These are phyloP conservation scores for Psittacula echo DNA, from an alignment of 2,797 vertebrate genomes.

Conservation along the genomic window DNA sequence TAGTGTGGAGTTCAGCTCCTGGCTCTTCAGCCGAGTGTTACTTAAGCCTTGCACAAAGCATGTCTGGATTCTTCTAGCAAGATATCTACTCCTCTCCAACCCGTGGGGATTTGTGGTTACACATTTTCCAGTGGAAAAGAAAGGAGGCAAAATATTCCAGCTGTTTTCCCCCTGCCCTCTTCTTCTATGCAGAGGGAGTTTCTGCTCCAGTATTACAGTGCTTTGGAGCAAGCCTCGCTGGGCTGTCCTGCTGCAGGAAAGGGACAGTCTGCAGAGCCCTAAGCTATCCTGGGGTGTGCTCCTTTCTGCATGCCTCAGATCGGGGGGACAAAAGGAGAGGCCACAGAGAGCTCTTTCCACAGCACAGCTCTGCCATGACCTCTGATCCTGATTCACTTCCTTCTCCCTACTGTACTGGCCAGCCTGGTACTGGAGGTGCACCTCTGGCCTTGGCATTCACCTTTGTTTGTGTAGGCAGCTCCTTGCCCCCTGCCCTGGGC, in stretches of 20 bases:
- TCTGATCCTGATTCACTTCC: neutral
- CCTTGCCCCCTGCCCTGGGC: neutral
- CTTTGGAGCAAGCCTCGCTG: neutral
- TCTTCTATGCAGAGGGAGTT: neutral
- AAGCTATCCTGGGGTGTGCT: neutral
- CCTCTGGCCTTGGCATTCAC: neutral
- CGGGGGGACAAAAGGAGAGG: neutral
- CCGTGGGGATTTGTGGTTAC: neutral
- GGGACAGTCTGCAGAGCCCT: neutral
- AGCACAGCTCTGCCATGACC: neutral
- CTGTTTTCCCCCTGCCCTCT: neutral
- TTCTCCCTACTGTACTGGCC: fast-evolving
- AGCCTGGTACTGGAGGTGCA: neutral
- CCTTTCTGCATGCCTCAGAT: neutral
- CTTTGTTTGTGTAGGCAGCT: neutral
- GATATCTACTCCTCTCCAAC: neutral
- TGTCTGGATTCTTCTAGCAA: neutral
- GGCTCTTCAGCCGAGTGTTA: neutral
- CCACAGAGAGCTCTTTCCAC: neutral
- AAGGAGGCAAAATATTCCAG: neutral
- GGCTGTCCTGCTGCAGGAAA: fast-evolving
- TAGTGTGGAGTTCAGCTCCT: neutral
- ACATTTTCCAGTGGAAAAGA: neutral
- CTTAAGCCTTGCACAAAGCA: neutral
- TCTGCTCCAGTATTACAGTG: neutral